Percentiles rank a stretch among this genome's conserved stretches.
Evolutionary conservation across 1,140 invertebrate genomes (phyloP).

Genomic region (Himalopsyche phryganea): DNA sequence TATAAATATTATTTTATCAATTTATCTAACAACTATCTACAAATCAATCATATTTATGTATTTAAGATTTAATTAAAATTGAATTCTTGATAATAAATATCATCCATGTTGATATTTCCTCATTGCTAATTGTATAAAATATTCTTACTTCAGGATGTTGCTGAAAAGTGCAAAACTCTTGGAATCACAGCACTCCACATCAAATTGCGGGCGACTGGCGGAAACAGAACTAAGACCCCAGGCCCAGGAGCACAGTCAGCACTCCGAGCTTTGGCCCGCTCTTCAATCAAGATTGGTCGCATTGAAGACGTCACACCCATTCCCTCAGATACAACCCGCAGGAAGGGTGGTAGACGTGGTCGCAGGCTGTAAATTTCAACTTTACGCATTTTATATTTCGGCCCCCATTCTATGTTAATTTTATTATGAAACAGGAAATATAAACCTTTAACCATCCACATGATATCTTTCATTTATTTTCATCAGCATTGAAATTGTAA

Average conservation of each 20-base stretch:
- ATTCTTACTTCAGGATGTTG: slow-evolving; percentile 83
- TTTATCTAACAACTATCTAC: too few relatives aligned
- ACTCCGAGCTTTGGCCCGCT: slow-evolving; percentile 93
- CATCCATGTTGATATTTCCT: too few relatives aligned
- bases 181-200: slow-evolving; percentile 98
- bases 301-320: slow-evolving; percentile 99
- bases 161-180: slow-evolving; percentile 95
- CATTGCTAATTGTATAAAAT: too few relatives aligned
- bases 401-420: slow-evolving; percentile 1
- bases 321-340: slow-evolving; percentile 96
- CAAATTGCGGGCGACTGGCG: slow-evolving; percentile 96
- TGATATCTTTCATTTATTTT: neutral
- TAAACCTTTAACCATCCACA: slow-evolving; percentile 10
- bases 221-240: slow-evolving; percentile 96
- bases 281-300: slow-evolving; percentile 98
- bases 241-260: slow-evolving; percentile 99
- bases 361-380: slow-evolving; percentile 82
- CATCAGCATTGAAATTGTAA: too few relatives aligned
- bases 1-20: too few relatives aligned
- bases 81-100: too few relatives aligned
- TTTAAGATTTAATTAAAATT: too few relatives aligned
- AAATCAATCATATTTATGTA: too few relatives aligned
- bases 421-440: slow-evolving; percentile 28
- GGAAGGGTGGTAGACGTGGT: slow-evolving; percentile 99
- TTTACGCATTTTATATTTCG: slow-evolving; percentile 26